Base-by-base conservation (phyloP, 2,113 vertebrate species). In the Cyanoramphus novaezelandiae region DNA sequence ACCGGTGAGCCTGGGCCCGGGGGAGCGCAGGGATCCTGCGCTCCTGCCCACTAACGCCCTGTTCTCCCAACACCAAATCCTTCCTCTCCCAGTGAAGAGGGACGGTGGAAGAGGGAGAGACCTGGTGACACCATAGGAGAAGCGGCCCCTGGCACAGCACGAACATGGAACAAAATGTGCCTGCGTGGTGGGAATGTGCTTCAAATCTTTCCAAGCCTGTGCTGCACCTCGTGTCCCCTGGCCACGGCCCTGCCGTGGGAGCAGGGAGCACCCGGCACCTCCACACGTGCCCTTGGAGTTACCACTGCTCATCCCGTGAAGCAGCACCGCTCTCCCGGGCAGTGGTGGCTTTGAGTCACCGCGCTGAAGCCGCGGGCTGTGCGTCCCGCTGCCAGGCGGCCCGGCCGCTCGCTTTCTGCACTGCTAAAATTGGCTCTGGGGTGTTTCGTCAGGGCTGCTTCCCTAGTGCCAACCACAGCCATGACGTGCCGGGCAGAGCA, bases 341-440 rank as follows among this genome's bases (percentile, higher is more conserved):
- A 80, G 19, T 1, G 2, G 27, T 6, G 14, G 43, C 67, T 77
- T 77, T 47, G 49, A 62, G 72, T 72, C 64, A 77, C 68, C 13
- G 13, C 18, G 5, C 16, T 33, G 49, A 53, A 57, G 68, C 13
- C 0, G 0, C 7, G 37, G 37, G 14, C 39, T 67, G 15, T 59
- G 33, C 52, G 65, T 79, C 47, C 7, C 3, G 18, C 33, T 59
- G 33, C 72, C 39, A 5, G 20, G 29, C n/a, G 52, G 28, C 21
- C 10, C 0, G 1, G 21, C 7, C 44, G 4, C 49, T 76, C 17
- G 9, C 55, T 75, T 75, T 86, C 39, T 23, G 49, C 15, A 6
- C 41, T 37, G 53, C 82, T 93, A 83, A 88, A 95, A 81, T 65
- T 69, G 68, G 28, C 39, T 62, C 52, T 3, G 25, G 47, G 31